phyloP scores from a whole-genome alignment of 2,113 vertebrate genomes.

The Prunella fulvescens region DNA sequence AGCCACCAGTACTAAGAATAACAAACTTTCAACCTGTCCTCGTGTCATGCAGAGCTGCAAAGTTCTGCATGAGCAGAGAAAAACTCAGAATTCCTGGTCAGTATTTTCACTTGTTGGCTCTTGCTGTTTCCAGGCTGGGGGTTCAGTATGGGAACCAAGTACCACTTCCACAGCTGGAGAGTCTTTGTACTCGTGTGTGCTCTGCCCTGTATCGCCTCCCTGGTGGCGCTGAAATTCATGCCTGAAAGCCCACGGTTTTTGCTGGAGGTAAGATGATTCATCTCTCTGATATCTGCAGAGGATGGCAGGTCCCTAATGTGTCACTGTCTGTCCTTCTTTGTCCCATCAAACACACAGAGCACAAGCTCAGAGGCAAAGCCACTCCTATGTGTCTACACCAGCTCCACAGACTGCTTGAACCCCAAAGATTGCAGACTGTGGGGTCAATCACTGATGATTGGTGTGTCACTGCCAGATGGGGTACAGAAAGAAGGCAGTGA shows the following conservation, averaged over 20 bases:
- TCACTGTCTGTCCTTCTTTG: neutral
- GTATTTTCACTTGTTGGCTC: neutral
- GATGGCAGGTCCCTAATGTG: neutral
- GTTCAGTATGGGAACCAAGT: constrained; percentile 88
- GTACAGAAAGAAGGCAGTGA: neutral
- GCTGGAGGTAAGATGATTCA: constrained; percentile 84
- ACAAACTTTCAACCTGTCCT: neutral
- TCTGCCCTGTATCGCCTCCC: constrained; percentile 85
- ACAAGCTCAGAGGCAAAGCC: neutral
- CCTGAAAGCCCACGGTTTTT: constrained; percentile 95
- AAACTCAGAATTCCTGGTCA: neutral
- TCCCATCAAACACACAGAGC: neutral
- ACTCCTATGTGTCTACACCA: neutral
- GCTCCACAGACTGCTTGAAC: neutral
- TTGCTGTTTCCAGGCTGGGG: constrained; percentile 86
- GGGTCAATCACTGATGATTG: neutral
- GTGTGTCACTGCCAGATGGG: neutral
- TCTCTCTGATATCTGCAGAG: neutral
- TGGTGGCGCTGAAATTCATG: constrained; percentile 90
- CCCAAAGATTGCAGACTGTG: neutral
- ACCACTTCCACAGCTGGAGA: constrained; percentile 96
- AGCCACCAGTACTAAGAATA: neutral
- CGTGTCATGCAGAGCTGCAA: neutral
- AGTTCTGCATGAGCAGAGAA: neutral
- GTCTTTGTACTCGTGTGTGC: constrained; percentile 91